Conservation (phyloP, 2,797 vertebrate genomes). For the Gastrophryne carolinensis region DNA sequence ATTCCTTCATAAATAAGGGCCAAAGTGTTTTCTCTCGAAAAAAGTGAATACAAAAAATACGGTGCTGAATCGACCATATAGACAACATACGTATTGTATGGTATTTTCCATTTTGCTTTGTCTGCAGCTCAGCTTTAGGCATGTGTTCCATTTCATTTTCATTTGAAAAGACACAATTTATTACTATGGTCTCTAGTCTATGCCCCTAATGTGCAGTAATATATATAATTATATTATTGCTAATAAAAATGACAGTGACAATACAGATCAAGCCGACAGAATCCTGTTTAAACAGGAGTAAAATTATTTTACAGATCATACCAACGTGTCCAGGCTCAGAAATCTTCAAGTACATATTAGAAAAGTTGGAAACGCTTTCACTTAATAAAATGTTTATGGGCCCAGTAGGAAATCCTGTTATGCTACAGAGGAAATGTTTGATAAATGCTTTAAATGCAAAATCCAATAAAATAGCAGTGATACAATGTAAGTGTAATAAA, state of each 20-base stretch:
- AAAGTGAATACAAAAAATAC: too few species aligned
- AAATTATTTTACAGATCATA: background rate
- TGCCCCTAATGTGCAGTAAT: too few species aligned
- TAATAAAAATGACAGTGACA: background rate
- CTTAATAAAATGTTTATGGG: slow-evolving; percentile 35
- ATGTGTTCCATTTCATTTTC: too few species aligned
- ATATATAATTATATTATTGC: too few species aligned
- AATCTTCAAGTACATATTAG: background rate
- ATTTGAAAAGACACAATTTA: too few species aligned
- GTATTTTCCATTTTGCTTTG: too few species aligned
- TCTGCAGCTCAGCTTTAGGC: too few species aligned
- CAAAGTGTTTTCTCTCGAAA: too few species aligned
- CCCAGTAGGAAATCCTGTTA: slow-evolving; percentile 27
- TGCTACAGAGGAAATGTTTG: slow-evolving; percentile 31
- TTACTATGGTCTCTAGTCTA: too few species aligned
- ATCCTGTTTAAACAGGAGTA: background rate
- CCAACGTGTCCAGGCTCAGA: background rate
- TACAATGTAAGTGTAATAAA: slow-evolving; percentile 42
- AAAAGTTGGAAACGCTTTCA: slow-evolving; percentile 5
- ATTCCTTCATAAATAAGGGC: too few species aligned
- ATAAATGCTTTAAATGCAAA: slow-evolving; percentile 41
- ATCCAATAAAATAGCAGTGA: slow-evolving; percentile 40
- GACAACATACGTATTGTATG: too few species aligned
- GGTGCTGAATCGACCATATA: too few species aligned
- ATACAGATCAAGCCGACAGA: background rate